These are phyloP conservation scores for Halichoeres trimaculatus DNA, from an alignment of 2,113 vertebrate genomes.

Conservation along the genomic window DNA sequence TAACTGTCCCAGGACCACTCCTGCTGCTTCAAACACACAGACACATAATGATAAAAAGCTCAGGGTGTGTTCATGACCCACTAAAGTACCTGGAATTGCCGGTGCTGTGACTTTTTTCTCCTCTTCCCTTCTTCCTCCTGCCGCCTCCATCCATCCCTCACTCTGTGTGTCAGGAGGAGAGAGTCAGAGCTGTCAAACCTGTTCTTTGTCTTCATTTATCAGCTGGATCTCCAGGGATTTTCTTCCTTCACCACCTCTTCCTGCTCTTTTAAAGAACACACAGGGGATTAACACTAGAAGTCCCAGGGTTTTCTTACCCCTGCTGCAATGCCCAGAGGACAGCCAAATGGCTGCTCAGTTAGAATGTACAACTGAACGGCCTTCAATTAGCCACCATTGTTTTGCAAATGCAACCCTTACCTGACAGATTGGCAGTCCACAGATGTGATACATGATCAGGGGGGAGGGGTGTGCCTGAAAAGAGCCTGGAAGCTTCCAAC, in stretches of 20 bases:
- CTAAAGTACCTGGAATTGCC: conserved; percentile 33
- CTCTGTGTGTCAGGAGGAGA: conserved; percentile 33
- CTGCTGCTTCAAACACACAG: background rate
- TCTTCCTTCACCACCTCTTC: conserved; percentile 43
- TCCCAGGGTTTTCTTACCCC: too few species aligned
- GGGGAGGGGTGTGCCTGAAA: too few species aligned
- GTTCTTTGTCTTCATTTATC: conserved; percentile 59
- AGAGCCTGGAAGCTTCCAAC: too few species aligned
- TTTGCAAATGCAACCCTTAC: too few species aligned
- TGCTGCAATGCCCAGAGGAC: too few species aligned
- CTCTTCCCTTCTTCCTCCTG: conserved; percentile 18
- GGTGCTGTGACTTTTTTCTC: conserved; percentile 23
- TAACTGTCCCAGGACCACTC: background rate
- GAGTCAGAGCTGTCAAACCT: conserved; percentile 62
- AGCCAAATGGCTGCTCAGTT: too few species aligned
- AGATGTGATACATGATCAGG: too few species aligned
- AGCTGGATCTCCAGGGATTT: conserved; percentile 52
- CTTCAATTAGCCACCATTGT: too few species aligned
- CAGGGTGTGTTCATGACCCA: conserved; percentile 43
- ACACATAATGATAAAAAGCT: background rate
- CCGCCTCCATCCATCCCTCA: conserved; percentile 35
- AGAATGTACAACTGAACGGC: too few species aligned
- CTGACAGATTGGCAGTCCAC: too few species aligned
- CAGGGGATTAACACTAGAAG: too few species aligned
- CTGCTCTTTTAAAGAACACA: conserved; percentile 36